Evolutionary conservation across 1,140 invertebrate species (phyloP).

Genomic region (Caenorhabditis brenneri): DNA sequence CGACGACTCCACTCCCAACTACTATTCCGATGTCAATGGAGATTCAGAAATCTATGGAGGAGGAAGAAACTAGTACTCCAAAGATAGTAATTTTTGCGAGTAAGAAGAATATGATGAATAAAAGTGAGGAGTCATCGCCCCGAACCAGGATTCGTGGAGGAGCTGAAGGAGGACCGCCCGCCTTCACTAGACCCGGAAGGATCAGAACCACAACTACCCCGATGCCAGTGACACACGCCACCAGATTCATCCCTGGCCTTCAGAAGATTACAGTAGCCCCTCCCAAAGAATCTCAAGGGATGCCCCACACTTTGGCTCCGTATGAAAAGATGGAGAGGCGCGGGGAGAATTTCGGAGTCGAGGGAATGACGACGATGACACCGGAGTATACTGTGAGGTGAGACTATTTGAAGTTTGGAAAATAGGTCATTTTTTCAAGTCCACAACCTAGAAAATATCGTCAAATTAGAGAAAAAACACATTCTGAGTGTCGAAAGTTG

Average conservation of each 20-base stretch:
- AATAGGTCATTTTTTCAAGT: too few relatives aligned
- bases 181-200: conserved; percentile 26
- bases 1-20: not conserved
- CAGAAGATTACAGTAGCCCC: conserved; percentile 40
- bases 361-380: conserved; percentile 19
- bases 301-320: conserved; percentile 43
- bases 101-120: conserved; percentile 25
- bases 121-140: not conserved
- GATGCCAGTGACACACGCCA: not conserved
- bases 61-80: not conserved
- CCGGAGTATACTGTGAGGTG: conserved; percentile 36
- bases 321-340: conserved; percentile 47
- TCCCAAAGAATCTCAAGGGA: conserved; percentile 14
- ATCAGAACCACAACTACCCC: not conserved
- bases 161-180: not conserved
- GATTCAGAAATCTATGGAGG: not conserved
- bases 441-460: too few relatives aligned
- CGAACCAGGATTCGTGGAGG: not conserved
- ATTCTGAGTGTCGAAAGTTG: not conserved
- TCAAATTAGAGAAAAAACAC: too few relatives aligned
- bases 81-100: conserved; percentile 19
- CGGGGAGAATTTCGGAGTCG: conserved; percentile 10
- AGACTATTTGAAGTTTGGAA: conserved; percentile 17
- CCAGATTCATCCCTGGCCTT: not conserved
- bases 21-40: not conserved